Evolutionary conservation across 1,140 invertebrate genomes (phyloP).

Genomic region (Drosophila biarmipes): DNA sequence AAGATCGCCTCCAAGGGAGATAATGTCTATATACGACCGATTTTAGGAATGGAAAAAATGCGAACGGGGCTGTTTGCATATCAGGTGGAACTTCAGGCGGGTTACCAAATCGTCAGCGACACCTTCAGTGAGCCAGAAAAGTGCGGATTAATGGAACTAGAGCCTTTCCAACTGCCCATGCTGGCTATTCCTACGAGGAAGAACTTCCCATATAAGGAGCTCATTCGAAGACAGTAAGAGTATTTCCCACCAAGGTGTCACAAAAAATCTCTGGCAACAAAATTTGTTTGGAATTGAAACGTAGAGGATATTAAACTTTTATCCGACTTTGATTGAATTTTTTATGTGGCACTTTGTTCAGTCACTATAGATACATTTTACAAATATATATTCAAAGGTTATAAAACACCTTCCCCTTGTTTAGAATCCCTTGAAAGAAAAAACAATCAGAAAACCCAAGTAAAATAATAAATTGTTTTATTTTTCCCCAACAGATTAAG

Average conservation of each 20-base stretch:
- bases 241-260: too few relatives aligned
- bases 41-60: constrained; percentile 85
- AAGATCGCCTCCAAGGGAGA: constrained; percentile 86
- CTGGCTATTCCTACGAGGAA: constrained; percentile 85
- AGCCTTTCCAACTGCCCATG: constrained; percentile 86
- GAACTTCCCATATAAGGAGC: constrained; percentile 86
- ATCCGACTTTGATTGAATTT: too few relatives aligned
- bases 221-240: constrained; percentile 85
- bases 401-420: not conserved
- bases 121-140: constrained; percentile 87
- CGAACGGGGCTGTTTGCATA: constrained; percentile 86
- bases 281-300: too few relatives aligned
- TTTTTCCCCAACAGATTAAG: constrained; percentile 64
- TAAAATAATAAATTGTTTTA: not conserved
- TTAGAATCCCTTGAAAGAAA: not conserved
- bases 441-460: too few relatives aligned
- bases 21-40: constrained; percentile 85
- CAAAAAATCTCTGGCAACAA: too few relatives aligned
- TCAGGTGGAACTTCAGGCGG: constrained; percentile 86
- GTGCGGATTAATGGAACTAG: constrained; percentile 86
- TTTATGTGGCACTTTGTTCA: too few relatives aligned
- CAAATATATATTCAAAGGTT: not conserved
- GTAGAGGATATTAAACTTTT: too few relatives aligned
- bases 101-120: constrained; percentile 86
- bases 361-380: not conserved